These are phyloP conservation scores for Oscheius sp. DNA, from an alignment of 2,888 invertebrate genomes.

Conservation along the genomic window DNA sequence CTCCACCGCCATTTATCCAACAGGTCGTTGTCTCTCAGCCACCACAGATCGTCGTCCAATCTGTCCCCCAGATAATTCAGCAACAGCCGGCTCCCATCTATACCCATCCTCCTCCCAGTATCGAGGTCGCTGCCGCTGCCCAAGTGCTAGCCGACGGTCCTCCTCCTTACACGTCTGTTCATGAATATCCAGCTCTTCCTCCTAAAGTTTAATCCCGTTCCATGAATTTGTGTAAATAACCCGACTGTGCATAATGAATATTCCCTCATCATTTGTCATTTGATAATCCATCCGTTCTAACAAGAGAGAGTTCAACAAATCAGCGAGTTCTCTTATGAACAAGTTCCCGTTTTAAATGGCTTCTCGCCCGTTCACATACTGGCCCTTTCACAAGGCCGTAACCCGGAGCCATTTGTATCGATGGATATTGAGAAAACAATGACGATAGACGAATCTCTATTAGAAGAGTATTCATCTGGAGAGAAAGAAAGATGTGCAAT, in stretches of 20 bases:
- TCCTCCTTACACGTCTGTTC: not conserved
- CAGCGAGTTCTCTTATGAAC: no score
- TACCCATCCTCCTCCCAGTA: not conserved
- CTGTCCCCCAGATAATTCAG: not conserved
- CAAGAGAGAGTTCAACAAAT: not conserved
- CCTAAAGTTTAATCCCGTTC: not conserved
- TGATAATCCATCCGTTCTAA: not conserved
- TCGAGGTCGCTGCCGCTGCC: not conserved
- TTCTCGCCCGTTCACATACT: no score
- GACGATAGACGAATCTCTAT: no score
- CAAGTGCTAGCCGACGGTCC: not conserved
- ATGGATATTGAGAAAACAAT: no score
- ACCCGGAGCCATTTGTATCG: no score
- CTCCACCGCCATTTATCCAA: constrained; percentile 19
- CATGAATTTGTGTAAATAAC: not conserved
- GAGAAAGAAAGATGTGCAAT: no score
- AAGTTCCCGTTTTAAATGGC: no score
- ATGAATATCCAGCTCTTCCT: constrained; percentile 5
- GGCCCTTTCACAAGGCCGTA: no score
- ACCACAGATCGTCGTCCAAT: constrained; percentile 6
- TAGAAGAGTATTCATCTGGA: no score
- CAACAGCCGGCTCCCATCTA: not conserved
- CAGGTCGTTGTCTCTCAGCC: constrained; percentile 2
- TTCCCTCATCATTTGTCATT: not conserved
- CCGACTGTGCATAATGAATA: constrained; percentile 19